Base-by-base conservation (phyloP, 2,113 vertebrate genomes). In the Calyptomena viridis region DNA sequence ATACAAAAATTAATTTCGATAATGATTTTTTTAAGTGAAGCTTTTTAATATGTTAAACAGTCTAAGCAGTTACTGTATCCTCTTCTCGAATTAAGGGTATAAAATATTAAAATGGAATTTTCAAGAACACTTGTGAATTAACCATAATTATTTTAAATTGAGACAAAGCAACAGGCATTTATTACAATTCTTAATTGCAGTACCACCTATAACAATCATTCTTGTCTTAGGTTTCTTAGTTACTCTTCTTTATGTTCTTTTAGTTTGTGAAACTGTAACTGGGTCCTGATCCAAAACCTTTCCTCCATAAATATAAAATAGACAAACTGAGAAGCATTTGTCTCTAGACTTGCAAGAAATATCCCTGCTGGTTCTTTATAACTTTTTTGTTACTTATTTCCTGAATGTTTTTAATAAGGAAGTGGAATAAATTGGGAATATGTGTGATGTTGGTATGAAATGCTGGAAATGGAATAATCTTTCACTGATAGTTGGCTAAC, bases 141-240 rank as follows among this genome's bases (percentile, higher is more conserved):
- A 63, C 40, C 8, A 14, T 44, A 87, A 86, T 86, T 91, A 78
- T 53, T 69, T 94, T 69, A 93, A 77, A 53, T n/a, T 52, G 39
- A 92, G 73, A 75, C 47, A 94, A 94, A 93, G 13, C 68, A 81
- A 68, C 28, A 79, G 63, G 37, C 28, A 92, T 79, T 96, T 92
- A 90, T 89, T 94, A 44, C 35, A 64, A 87, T 87, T 92, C 69
- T 53, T 91, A 89, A 87, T 75, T 79, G 42, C 60, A 64, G 35
- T 60, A 15, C 27, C 92, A 73, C 17, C 22, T 87, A 9, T 37
- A 89, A 66, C 44, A 93, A 75, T 33, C 21, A 25, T 75, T 92
- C 62, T 84, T 60, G 40, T 87, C n/a, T 87, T 52, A 59, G 55
- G 47, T 93, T 88, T 94, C 72, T 84, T 80, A 55, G 79, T 52